Conservation (phyloP, 2,888 invertebrate species). For the Trilocha varians region DNA sequence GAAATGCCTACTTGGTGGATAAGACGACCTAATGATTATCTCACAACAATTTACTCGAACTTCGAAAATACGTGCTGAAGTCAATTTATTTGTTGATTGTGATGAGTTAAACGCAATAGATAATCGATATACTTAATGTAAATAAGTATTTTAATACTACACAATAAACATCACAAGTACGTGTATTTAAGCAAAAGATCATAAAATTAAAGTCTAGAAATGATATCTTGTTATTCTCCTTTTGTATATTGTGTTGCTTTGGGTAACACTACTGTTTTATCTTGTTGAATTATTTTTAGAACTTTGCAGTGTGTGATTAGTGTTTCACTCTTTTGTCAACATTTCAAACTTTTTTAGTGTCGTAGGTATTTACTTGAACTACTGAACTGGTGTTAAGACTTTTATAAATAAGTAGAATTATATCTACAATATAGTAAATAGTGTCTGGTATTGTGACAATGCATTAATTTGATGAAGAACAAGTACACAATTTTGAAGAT, state of each 20-base stretch:
- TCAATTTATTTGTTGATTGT: background rate
- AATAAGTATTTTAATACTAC: background rate
- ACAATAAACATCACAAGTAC: background rate
- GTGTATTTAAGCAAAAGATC: constrained; percentile 1
- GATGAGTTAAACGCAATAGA: constrained; percentile 8
- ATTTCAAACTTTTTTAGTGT: constrained; percentile 31
- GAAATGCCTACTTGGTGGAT: background rate
- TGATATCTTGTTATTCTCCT: constrained; percentile 34
- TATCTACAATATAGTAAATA: constrained; percentile 8
- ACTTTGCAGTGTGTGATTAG: constrained; percentile 45
- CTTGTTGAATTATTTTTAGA: constrained; percentile 67
- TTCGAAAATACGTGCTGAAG: background rate
- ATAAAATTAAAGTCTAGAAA: constrained; percentile 3
- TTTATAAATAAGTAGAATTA: constrained; percentile 19
- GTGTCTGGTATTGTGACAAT: background rate
- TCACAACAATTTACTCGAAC: background rate
- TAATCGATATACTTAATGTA: constrained; percentile 6
- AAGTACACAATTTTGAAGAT: constrained; percentile 21
- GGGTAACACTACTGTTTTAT: constrained; percentile 63
- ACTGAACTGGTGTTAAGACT: constrained; percentile 22
- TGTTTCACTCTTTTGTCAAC: constrained; percentile 58
- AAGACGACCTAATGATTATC: background rate
- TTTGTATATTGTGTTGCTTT: constrained; percentile 49
- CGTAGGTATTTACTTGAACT: constrained; percentile 21
- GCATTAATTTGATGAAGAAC: constrained; percentile 33